These are phyloP conservation scores for Geodia barretti DNA, from an alignment of 37 sponge, comb jelly and placozoan species.

Conservation along the genomic window DNA sequence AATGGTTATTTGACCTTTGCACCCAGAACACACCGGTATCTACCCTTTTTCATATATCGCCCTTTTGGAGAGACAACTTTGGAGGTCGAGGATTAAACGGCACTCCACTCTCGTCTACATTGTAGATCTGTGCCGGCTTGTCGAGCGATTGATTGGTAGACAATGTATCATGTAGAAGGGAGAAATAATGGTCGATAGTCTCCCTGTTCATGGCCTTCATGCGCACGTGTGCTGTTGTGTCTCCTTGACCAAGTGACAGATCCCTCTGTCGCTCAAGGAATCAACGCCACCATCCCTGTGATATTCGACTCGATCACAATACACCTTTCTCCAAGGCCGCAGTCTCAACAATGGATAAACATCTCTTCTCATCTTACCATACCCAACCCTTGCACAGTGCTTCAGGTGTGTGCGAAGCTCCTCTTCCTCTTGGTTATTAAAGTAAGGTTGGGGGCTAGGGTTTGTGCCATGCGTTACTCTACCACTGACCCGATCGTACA, in stretches of 20 bases:
- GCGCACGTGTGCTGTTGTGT: constrained; percentile 3
- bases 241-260: background rate
- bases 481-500: no score
- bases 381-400: constrained; percentile 1
- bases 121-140: no score
- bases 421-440: constrained; percentile 15
- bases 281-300: constrained; percentile 3
- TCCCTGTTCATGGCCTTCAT: constrained; percentile 31
- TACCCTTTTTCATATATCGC: no score
- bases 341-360: constrained; percentile 2
- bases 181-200: constrained; percentile 7
- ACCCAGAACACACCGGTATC: no score
- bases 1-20: no score
- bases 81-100: no score
- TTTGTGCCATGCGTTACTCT: no score
- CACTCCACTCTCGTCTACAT: no score
- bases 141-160: no score
- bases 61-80: no score
- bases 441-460: no score
- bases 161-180: constrained; percentile 26
- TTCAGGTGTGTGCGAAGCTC: background rate
- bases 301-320: background rate
- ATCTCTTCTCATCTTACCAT: constrained; percentile 12
- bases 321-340: constrained; percentile 5
- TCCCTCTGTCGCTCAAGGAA: background rate